These are phyloP conservation scores for Adelosebastes latens DNA, from an alignment of 2,797 vertebrate species.

Conservation along the genomic window DNA sequence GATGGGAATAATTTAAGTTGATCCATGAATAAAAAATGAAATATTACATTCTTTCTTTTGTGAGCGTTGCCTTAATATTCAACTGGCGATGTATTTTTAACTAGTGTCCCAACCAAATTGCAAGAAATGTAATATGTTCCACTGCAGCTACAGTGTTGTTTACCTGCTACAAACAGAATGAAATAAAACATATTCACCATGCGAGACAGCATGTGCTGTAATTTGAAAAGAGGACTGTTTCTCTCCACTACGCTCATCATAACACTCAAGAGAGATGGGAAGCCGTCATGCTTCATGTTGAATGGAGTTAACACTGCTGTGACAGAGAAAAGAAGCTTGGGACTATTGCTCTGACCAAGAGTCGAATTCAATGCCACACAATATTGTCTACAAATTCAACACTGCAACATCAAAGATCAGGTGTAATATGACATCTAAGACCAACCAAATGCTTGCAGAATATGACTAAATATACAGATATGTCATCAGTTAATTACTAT, in stretches of 20 bases:
- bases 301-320: constrained; percentile 10
- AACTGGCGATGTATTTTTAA: constrained; percentile 19
- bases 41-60: constrained; percentile 43
- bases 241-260: constrained; percentile 19
- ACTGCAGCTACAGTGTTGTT: constrained; percentile 40
- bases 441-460: not conserved
- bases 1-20: constrained; percentile 42
- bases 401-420: not conserved
- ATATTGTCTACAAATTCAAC: constrained; percentile 5
- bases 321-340: not conserved
- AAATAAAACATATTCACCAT: constrained; percentile 47
- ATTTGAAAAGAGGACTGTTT: constrained; percentile 47
- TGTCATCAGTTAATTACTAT: not conserved
- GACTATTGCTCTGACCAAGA: not conserved
- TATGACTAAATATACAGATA: not conserved
- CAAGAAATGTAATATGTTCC: constrained; percentile 47
- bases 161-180: constrained; percentile 37
- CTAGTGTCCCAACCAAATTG: constrained; percentile 25
- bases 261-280: constrained; percentile 11
- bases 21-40: constrained; percentile 59
- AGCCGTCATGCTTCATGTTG: constrained; percentile 23
- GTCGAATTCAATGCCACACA: not conserved
- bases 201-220: constrained; percentile 15
- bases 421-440: not conserved
- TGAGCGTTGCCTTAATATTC: constrained; percentile 45